Evolutionary conservation across 2,113 vertebrate species (phyloP).

Genomic region (Kryptolebias marmoratus): DNA sequence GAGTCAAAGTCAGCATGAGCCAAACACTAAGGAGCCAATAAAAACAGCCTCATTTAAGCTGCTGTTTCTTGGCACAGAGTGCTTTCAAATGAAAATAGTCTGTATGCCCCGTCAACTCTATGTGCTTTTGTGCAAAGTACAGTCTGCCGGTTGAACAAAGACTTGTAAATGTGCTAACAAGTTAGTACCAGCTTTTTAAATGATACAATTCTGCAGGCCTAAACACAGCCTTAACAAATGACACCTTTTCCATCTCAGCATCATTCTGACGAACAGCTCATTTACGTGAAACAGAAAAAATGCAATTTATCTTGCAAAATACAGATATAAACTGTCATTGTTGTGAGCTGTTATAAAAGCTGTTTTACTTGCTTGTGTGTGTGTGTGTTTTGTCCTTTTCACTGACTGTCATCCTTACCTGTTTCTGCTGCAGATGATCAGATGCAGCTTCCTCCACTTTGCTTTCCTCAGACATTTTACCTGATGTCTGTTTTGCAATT

Average conservation of each 20-base stretch:
- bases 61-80: constrained; percentile 46
- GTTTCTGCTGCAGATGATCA: not conserved
- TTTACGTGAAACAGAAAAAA: not conserved
- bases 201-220: too few relatives aligned
- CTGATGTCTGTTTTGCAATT: not conserved
- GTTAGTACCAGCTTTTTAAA: not conserved
- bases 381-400: not conserved
- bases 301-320: not conserved
- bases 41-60: constrained; percentile 60
- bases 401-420: too few relatives aligned
- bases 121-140: constrained; percentile 25
- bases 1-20: constrained; percentile 51
- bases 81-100: constrained; percentile 44
- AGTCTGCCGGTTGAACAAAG: constrained; percentile 29
- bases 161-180: constrained; percentile 12
- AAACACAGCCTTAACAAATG: too few relatives aligned
- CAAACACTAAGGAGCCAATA: constrained; percentile 65
- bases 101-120: constrained; percentile 44
- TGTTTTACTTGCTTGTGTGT: not conserved
- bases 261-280: constrained; percentile 16
- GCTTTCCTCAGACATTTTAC: too few relatives aligned
- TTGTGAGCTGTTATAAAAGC: not conserved
- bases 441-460: not conserved
- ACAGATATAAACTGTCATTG: not conserved
- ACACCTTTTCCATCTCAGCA: too few relatives aligned